Base-by-base conservation (phyloP, 1,140 invertebrate genomes). In the Solenopsis fugax region DNA sequence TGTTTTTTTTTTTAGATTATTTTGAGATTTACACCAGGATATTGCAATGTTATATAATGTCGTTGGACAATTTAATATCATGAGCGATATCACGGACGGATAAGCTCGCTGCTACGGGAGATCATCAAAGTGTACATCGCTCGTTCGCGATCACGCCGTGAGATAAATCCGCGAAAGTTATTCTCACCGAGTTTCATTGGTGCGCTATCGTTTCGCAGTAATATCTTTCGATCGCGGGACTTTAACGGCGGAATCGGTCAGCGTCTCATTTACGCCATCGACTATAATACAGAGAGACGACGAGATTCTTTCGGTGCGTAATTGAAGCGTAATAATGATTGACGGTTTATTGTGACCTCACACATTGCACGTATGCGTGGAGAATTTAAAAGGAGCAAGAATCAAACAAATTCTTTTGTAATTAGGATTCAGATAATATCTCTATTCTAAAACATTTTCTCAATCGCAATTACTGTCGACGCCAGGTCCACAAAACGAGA, bases 181-280 rank as follows among this genome's bases (percentile, higher is more conserved):
- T 60, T 73, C 45, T 2, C 50, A 41, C 52, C 58, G 13, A n/a
- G 69, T 75, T 69, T 21, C 50, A 48, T 75, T 37, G 65, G 21
- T 21, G 12, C 24, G 24, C 67, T 64, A 73, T 88, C 45, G 77
- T 50, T 67, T 48, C 72, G 10, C 29, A 13, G 41, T 41, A 67
- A 60, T 77, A 82, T 77, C 45, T 21, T 37, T 41, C 76, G 37
- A 81, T 86, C 65, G 45, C 48, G 12, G 48, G 52, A 41, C 24
- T 87, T 90, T 73, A 87, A 87, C 75, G 62, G 65, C 10, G 67
- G 48, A 71, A 65, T 87, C 56, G 73, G 6, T 29, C 60, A 58
- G 78, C 88, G 60, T 85, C 86, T 85, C 88, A 77, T 90, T 90
- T 89, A 80, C 85, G 60, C 72, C 65, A 29, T 54, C 58, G 56